Conservation (phyloP, 2,113 vertebrate genomes). For the Trogon surrucura region DNA sequence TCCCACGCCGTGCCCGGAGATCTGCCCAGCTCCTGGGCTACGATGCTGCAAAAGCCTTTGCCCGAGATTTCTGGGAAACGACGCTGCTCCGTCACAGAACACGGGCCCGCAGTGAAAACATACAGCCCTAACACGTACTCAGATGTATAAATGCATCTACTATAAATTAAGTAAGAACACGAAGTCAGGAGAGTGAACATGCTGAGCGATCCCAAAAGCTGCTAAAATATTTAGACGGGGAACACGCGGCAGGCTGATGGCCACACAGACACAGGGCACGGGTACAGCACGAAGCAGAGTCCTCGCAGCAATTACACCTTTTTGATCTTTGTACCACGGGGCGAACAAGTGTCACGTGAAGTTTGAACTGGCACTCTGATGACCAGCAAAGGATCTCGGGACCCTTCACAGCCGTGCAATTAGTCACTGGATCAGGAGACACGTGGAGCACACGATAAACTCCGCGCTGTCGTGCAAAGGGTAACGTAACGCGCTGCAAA, state of each 20-base stretch:
- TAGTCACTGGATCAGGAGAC: not conserved
- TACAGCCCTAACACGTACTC: not conserved
- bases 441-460: not conserved
- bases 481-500: not conserved
- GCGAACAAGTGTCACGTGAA: not conserved
- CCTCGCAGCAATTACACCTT: not conserved
- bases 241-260: not conserved
- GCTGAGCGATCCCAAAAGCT: not conserved
- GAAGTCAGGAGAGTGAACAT: not conserved
- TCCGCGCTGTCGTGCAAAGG: not conserved
- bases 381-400: not conserved
- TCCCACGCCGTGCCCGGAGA: fast-evolving
- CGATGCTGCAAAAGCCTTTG: not conserved
- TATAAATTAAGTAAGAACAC: not conserved
- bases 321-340: not conserved
- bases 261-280: not conserved
- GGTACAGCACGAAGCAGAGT: not conserved
- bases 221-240: not conserved
- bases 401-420: not conserved
- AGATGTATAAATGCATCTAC: too few species aligned
- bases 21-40: not conserved
- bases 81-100: not conserved
- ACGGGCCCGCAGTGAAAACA: not conserved
- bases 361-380: not conserved
- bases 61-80: not conserved